Percentiles rank a stretch among this genome's conserved stretches.
Evolutionary conservation across 2,888 invertebrate genomes (phyloP).

Genomic region (Ischnura elegans): DNA sequence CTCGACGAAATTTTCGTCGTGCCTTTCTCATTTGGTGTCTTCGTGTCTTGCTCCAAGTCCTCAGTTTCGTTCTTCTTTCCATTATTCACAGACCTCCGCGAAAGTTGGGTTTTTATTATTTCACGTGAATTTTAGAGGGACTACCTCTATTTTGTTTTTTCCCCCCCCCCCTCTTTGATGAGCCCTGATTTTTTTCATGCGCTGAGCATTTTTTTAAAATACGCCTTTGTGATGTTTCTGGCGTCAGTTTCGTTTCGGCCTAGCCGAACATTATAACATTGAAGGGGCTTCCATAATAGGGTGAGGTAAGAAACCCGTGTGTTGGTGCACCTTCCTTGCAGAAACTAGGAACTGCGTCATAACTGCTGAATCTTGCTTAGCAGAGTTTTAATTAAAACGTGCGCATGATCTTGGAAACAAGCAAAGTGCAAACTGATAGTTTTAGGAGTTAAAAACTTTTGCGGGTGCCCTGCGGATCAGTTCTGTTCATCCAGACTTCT

Average conservation of each 20-base stretch:
- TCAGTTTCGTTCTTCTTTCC: background rate
- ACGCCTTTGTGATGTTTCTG: background rate
- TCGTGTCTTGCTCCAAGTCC: background rate
- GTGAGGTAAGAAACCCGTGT: background rate
- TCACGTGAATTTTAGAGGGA: background rate
- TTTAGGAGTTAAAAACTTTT: conserved; percentile 11
- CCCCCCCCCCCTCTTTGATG: background rate
- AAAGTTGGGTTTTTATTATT: background rate
- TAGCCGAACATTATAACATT: background rate
- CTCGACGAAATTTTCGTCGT: conserved; percentile 40
- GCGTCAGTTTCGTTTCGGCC: background rate
- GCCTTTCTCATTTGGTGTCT: background rate
- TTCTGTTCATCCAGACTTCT: background rate
- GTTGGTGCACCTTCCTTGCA: background rate
- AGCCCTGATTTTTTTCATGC: background rate
- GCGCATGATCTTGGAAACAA: background rate
- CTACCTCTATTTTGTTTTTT: background rate
- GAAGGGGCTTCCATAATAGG: background rate
- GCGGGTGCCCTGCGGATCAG: background rate
- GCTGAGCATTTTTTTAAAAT: background rate
- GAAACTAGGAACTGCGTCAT: background rate
- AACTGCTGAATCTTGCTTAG: background rate
- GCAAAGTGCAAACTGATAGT: background rate
- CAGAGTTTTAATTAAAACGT: conserved; percentile 1
- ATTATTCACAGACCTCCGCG: background rate